A percentile compares a stretch with the other conserved stretches of the same genome.
Conservation (phyloP, 2,888 invertebrate species). For the Calameuta pallipes region DNA sequence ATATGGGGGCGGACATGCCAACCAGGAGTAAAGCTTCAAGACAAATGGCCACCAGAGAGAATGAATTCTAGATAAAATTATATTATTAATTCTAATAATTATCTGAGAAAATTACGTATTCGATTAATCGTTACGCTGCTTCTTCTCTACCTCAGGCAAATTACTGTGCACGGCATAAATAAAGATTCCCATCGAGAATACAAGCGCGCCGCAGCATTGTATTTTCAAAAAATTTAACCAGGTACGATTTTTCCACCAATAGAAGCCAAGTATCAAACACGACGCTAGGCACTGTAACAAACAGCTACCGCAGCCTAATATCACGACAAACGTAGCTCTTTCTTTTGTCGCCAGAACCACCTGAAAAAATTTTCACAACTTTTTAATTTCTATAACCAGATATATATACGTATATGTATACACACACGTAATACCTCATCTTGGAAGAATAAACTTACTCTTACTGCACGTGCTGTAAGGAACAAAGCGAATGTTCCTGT, state of each 20-base stretch:
- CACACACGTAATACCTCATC: not conserved
- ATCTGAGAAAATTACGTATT: not conserved
- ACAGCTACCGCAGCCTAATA: conserved; percentile 70
- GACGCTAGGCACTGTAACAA: conserved; percentile 68
- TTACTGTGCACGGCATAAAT: conserved; percentile 62
- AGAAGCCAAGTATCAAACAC: conserved; percentile 66
- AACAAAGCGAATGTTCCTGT: conserved; percentile 75
- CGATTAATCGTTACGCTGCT: conserved; percentile 1
- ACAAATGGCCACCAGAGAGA: conserved; percentile 72
- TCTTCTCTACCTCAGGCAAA: conserved; percentile 56
- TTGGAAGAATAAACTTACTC: conserved; percentile 37
- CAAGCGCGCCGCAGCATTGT: conserved; percentile 76
- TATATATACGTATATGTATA: no score
- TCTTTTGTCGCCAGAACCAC: conserved; percentile 53
- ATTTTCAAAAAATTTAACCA: conserved; percentile 76
- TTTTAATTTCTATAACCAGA: not conserved
- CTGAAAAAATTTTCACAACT: conserved; percentile 29
- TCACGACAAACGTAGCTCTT: conserved; percentile 63
- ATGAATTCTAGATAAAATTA: conserved; percentile 68
- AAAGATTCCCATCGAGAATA: conserved; percentile 76
- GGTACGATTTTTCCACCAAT: conserved; percentile 68
- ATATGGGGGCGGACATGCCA: conserved; percentile 78
- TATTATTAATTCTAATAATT: conserved; percentile 4
- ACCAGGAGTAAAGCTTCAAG: conserved; percentile 75
- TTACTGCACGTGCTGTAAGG: conserved; percentile 67